Evolutionary conservation across 2,113 vertebrate species (phyloP).

Genomic region (Sebastes fasciatus): DNA sequence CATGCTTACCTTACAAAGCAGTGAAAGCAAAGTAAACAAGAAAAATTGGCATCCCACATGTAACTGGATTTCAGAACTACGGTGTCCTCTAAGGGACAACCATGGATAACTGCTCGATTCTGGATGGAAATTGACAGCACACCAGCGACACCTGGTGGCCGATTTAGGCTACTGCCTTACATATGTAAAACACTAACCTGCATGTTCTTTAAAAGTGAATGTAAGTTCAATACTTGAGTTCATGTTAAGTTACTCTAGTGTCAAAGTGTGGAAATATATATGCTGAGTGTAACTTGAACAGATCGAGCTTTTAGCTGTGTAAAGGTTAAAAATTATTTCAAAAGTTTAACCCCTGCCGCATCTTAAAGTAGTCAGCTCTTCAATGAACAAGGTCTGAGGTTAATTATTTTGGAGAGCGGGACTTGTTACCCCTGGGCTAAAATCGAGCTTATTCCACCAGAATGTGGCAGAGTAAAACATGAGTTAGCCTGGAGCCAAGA

Average conservation of each 20-base stretch:
- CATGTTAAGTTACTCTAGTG: neutral
- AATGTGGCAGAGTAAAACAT: conserved; percentile 21
- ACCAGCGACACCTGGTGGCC: no score
- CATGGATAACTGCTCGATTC: no score
- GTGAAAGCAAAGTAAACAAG: no score
- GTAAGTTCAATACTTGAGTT: no score
- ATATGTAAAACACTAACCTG: no score
- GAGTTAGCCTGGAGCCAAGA: conserved; percentile 21
- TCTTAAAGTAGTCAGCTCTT: neutral
- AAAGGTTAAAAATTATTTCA: neutral
- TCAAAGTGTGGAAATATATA: neutral
- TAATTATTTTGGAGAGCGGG: neutral
- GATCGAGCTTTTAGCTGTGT: neutral
- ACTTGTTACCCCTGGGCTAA: conserved; percentile 11
- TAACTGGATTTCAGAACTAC: no score
- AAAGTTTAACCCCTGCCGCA: neutral
- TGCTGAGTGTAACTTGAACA: neutral
- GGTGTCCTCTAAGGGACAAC: no score
- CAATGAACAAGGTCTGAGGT: neutral
- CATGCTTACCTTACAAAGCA: no score
- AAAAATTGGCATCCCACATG: no score
- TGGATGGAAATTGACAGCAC: no score
- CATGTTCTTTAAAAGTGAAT: no score
- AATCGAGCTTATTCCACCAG: neutral
- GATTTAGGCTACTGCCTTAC: no score